Evolutionary conservation across 2,797 vertebrate species (phyloP).

Genomic region (Smutsia gigantea): DNA sequence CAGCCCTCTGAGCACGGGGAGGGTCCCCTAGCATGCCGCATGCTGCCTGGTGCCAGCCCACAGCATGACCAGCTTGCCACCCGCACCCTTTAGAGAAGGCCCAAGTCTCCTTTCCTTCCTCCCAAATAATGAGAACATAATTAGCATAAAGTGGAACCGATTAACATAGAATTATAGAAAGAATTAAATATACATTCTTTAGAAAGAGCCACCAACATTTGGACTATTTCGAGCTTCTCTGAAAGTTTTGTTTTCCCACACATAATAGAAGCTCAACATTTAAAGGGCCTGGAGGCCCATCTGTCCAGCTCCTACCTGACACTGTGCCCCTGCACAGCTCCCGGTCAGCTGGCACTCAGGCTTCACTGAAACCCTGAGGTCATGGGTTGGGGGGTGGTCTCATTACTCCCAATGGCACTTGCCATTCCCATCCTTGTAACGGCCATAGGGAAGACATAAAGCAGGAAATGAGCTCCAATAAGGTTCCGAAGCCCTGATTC

Average conservation of each 20-base stretch:
- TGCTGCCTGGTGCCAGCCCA: background rate
- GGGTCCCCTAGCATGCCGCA: background rate
- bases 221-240: slow-evolving; percentile 47
- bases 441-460: background rate
- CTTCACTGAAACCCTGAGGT: background rate
- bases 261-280: background rate
- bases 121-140: slow-evolving; percentile 48
- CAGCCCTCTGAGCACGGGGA: background rate
- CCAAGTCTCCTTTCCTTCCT: slow-evolving; percentile 53
- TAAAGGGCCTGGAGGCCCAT: background rate
- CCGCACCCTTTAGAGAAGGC: background rate
- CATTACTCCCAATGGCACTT: background rate
- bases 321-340: background rate
- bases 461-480: background rate
- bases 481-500: background rate
- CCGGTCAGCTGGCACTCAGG: background rate
- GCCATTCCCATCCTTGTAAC: background rate
- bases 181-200: slow-evolving; percentile 25
- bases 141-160: slow-evolving; percentile 57
- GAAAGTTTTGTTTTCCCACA: slow-evolving; percentile 22
- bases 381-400: background rate
- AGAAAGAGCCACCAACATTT: slow-evolving; percentile 31
- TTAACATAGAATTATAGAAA: slow-evolving; percentile 26
- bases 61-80: background rate
- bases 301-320: background rate